Conservation (phyloP, 2,888 invertebrate species). For the Bhutanitis thaidina region DNA sequence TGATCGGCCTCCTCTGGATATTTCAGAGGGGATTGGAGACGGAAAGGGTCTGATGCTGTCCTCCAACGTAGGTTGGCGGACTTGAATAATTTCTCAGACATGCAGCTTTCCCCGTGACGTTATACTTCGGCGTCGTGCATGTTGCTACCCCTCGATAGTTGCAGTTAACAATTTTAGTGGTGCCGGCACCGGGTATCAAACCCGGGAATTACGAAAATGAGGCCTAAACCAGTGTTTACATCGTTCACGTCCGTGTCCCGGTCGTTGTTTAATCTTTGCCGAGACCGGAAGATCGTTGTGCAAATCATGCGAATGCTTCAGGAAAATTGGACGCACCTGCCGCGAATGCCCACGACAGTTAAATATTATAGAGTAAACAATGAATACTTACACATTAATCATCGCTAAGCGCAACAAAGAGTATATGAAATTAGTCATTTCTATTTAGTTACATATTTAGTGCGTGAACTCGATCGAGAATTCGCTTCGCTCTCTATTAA, state of each 20-base stretch:
- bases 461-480: not conserved
- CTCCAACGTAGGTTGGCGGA: no score
- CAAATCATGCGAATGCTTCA: slow-evolving; percentile 45
- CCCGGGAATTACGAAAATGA: no score
- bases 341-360: slow-evolving; percentile 19
- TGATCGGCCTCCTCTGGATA: no score
- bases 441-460: not conserved
- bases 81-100: no score
- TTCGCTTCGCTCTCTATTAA: no score
- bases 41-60: no score
- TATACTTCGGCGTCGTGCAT: no score
- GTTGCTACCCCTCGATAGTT: no score
- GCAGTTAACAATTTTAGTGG: no score
- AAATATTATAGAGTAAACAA: slow-evolving; percentile 13
- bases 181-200: no score
- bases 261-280: slow-evolving; percentile 35
- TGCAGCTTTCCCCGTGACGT: no score
- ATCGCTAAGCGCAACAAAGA: not conserved
- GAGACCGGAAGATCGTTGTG: slow-evolving; percentile 50
- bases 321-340: slow-evolving; percentile 41
- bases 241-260: not conserved
- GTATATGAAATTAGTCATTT: slow-evolving; percentile 1
- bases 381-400: slow-evolving; percentile 1
- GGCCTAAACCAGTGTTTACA: not conserved
- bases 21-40: no score